phyloP scores from a whole-genome alignment of 2,888 invertebrate species.

The Pyrocoelia pectoralis region DNA sequence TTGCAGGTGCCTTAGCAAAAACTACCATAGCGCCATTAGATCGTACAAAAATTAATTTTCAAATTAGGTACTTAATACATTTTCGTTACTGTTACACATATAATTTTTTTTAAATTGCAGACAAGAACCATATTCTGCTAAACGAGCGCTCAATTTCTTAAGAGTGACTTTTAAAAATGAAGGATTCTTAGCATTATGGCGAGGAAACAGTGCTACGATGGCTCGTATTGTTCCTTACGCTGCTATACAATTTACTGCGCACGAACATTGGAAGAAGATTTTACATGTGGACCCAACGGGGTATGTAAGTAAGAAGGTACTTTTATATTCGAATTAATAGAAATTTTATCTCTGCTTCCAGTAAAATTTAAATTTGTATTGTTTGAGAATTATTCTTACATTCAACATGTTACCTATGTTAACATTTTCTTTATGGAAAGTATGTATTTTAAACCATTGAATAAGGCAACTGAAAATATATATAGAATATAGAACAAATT shows the following conservation, averaged over 20 bases:
- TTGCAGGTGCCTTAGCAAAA: constrained; percentile 95
- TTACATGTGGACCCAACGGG: constrained; percentile 73
- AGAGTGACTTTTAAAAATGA: constrained; percentile 73
- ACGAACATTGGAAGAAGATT: constrained; percentile 94
- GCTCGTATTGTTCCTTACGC: constrained; percentile 96
- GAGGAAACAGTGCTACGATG: constrained; percentile 99
- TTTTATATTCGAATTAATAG: no score
- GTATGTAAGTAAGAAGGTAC: constrained; percentile 52
- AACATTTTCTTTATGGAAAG: no score
- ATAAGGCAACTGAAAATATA: no score
- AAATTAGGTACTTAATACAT: constrained; percentile 72
- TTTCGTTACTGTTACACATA: background rate
- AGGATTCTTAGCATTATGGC: constrained; percentile 88
- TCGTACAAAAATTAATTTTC: constrained; percentile 98
- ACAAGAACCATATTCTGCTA: constrained; percentile 74
- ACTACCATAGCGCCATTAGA: constrained; percentile 97
- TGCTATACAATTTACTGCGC: constrained; percentile 96
- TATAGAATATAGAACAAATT: no score
- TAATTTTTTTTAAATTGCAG: constrained; percentile 56
- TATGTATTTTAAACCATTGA: no score
- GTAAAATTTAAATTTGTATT: no score
- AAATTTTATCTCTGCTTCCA: no score
- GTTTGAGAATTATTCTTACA: no score
- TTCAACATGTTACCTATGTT: no score
- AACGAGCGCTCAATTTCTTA: constrained; percentile 76